Base-by-base conservation (phyloP, 2,797 vertebrate species). In the Gadopsis bispinosus region DNA sequence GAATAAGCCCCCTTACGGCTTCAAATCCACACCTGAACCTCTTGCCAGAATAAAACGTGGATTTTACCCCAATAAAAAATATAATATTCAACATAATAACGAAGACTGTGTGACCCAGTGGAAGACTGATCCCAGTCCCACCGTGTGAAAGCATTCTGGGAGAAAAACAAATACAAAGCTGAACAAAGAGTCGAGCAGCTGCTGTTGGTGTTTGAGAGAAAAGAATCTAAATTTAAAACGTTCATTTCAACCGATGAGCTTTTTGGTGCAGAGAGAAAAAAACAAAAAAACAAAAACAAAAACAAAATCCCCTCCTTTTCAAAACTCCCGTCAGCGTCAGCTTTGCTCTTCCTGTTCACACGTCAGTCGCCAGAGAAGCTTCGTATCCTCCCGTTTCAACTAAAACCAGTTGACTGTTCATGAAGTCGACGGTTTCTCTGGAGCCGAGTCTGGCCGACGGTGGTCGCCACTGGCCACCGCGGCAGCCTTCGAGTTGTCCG, bases 1-100 rank as follows among this genome's bases (percentile, higher is more conserved):
- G 5, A n/a, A 14, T 14, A 22, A 5, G 81, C 68, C 75, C 58
- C 60, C 83, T 53, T 3, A 50, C 56, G 81, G 70, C 60, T 66
- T 22, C 12, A 35, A 4, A 39, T 14, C 8, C 6, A 22, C 48
- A 64, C 10, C 8, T 58, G 8, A 11, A 4, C 20, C 10, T 43
- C 17, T 4, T 19, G 19, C 9, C 48, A 5, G 33, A 4, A 11
- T 33, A 50, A 33, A 45, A 20, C 0, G 10, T 11, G 0, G 6
- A 22, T 37, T 62, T 16, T 8, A 48, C 20, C 37, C 4, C 43
- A 67, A 55, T n/a, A 39, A 74, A 47, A 65, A 3, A 3, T 43
- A 13, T 14, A 12, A 43, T 43, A 9, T 26, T 26, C 26, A 26
- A 26, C 26, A 45, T 17, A 17, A 45, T 17, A 5, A 1, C n/a